Evolutionary conservation across 2,797 vertebrate genomes (phyloP).

Genomic region (Pangasius mekongensis): DNA sequence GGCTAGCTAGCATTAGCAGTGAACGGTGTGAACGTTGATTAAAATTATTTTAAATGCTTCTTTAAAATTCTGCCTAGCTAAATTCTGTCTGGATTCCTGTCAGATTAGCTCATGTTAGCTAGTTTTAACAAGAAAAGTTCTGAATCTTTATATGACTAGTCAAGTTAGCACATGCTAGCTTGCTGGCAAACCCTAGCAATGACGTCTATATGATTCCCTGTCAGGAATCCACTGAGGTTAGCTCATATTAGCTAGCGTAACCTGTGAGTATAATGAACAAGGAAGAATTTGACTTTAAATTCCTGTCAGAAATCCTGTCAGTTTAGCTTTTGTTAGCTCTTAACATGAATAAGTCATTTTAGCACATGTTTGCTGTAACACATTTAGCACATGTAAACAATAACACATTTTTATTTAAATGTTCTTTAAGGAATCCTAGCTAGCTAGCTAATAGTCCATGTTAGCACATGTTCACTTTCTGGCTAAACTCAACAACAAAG

Average conservation of each 20-base stretch:
- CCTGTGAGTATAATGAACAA: neutral
- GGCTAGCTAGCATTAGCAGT: neutral
- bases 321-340: neutral
- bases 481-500: neutral
- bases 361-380: neutral
- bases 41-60: neutral
- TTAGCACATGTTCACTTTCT: neutral
- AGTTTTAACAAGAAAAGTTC: neutral
- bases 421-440: neutral
- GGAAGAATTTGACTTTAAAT: neutral
- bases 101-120: neutral
- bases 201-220: neutral
- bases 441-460: neutral
- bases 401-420: too few species aligned
- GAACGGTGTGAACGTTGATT: neutral
- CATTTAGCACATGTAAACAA: too few species aligned
- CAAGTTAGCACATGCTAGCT: neutral
- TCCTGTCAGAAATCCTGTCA: neutral
- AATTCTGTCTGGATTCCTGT: neutral
- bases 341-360: neutral
- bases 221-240: neutral
- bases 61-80: neutral
- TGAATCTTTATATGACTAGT: neutral
- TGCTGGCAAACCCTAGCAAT: neutral
- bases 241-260: neutral